Evolutionary conservation across 1,140 invertebrate genomes (phyloP).

Genomic region (Nasonia longicornis): DNA sequence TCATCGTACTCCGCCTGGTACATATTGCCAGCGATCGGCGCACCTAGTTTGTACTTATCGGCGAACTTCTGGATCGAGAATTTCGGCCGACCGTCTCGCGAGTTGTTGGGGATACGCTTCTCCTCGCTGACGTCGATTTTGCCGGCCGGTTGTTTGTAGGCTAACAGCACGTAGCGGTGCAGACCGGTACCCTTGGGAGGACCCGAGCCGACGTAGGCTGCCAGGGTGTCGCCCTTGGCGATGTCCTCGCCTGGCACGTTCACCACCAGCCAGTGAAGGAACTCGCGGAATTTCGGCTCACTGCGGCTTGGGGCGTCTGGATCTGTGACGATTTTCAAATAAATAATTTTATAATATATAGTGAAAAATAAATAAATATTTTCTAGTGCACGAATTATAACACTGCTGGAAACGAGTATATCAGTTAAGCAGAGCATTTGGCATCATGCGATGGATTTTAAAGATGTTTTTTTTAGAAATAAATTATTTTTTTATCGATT

Average conservation of each 20-base stretch:
- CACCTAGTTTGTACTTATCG: constrained; percentile 59
- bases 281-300: constrained; percentile 64
- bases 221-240: constrained; percentile 68
- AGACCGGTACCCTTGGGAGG: constrained; percentile 66
- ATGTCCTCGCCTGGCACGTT: constrained; percentile 73
- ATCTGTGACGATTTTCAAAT: constrained; percentile 54
- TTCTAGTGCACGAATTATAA: too few species aligned
- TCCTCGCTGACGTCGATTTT: constrained; percentile 66
- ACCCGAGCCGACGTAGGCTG: constrained; percentile 71
- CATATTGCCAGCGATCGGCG: constrained; percentile 61
- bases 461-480: too few species aligned
- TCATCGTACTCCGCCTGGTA: constrained; percentile 61
- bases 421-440: too few species aligned
- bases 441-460: too few species aligned
- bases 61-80: constrained; percentile 61
- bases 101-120: constrained; percentile 30
- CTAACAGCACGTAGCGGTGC: constrained; percentile 76
- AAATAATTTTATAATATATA: too few species aligned
- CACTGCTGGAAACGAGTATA: too few species aligned
- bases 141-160: constrained; percentile 72
- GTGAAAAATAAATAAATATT: too few species aligned
- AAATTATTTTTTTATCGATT: too few species aligned
- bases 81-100: constrained; percentile 42
- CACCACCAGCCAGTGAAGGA: constrained; percentile 73
- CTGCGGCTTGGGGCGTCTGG: constrained; percentile 71